These are phyloP conservation scores for Zonotrichia albicollis DNA, from an alignment of 2,797 vertebrate species.

Conservation along the genomic window DNA sequence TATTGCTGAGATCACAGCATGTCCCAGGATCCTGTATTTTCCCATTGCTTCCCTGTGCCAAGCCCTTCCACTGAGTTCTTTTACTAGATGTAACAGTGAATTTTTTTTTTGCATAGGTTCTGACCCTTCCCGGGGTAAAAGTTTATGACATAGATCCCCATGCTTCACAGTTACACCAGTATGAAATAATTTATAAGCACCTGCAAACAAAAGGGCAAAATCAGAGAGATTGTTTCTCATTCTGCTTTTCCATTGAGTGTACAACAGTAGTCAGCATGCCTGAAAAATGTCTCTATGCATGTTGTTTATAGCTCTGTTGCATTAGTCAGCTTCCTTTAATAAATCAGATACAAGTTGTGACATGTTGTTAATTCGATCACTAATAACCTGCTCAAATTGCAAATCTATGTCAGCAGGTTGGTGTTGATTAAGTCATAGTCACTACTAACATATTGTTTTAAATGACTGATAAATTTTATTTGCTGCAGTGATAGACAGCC, in stretches of 20 bases:
- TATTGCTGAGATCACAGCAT: background rate
- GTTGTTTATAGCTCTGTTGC: conserved; percentile 56
- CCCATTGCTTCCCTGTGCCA: background rate
- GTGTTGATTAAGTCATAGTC: conserved; percentile 80
- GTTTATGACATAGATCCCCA: background rate
- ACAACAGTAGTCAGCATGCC: background rate
- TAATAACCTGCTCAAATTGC: conserved; percentile 78
- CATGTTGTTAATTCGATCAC: conserved; percentile 79
- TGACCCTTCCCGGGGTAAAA: fast-evolving
- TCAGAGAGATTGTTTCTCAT: background rate
- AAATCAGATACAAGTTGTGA: conserved; percentile 81
- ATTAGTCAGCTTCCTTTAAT: conserved; percentile 72
- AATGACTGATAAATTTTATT: conserved; percentile 78
- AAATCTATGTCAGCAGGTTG: conserved; percentile 78
- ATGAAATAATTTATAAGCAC: background rate
- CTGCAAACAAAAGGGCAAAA: background rate
- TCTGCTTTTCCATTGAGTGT: background rate
- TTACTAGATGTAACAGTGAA: background rate
- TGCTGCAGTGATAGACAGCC: conserved; percentile 59
- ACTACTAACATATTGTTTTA: conserved; percentile 75
- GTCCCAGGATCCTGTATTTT: background rate
- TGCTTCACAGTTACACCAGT: background rate
- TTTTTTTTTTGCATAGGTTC: background rate
- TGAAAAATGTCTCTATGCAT: conserved; percentile 14
- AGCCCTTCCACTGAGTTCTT: background rate